Conservation (phyloP, 2,113 vertebrate species). For the Stegastes partitus region DNA sequence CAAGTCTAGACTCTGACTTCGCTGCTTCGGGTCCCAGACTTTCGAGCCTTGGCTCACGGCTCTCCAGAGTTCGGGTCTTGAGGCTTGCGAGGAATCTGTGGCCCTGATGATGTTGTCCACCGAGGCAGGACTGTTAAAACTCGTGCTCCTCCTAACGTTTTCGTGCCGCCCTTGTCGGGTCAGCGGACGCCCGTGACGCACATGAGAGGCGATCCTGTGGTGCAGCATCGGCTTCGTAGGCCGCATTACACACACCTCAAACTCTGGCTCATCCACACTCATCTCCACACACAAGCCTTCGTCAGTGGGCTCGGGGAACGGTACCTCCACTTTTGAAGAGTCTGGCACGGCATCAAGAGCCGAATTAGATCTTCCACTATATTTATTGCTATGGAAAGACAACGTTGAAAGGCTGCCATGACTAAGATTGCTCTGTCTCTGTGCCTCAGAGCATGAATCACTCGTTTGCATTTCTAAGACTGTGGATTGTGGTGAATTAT, state of each 20-base stretch:
- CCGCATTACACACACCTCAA: constrained; percentile 7
- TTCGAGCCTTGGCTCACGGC: constrained; percentile 39
- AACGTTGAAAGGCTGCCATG: constrained; percentile 53
- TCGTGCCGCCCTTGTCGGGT: constrained; percentile 6
- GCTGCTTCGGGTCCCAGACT: constrained; percentile 55
- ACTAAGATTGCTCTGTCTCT: constrained; percentile 49
- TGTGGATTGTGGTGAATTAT: constrained; percentile 58
- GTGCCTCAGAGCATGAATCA: constrained; percentile 48
- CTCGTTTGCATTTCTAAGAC: constrained; percentile 52
- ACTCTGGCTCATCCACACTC: constrained; percentile 85
- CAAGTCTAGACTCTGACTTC: constrained; percentile 75
- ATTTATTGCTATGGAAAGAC: constrained; percentile 41
- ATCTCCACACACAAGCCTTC: constrained; percentile 78
- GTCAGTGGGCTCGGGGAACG: constrained; percentile 8
- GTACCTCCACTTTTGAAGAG: constrained; percentile 34
- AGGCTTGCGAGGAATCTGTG: constrained; percentile 12
- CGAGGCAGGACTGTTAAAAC: constrained; percentile 40
- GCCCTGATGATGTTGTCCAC: constrained; percentile 14
- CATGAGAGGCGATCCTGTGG: constrained; percentile 68
- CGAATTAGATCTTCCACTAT: constrained; percentile 39
- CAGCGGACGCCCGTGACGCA: constrained; percentile 46
- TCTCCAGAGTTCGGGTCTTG: constrained; percentile 40
- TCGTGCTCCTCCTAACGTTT: constrained; percentile 45
- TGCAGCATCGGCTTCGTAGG: constrained; percentile 59
- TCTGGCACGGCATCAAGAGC: constrained; percentile 17